Percentiles rank a stretch among this genome's conserved stretches.
Evolutionary conservation across 2,888 invertebrate genomes (phyloP).

Genomic region (Augiades crinisus): DNA sequence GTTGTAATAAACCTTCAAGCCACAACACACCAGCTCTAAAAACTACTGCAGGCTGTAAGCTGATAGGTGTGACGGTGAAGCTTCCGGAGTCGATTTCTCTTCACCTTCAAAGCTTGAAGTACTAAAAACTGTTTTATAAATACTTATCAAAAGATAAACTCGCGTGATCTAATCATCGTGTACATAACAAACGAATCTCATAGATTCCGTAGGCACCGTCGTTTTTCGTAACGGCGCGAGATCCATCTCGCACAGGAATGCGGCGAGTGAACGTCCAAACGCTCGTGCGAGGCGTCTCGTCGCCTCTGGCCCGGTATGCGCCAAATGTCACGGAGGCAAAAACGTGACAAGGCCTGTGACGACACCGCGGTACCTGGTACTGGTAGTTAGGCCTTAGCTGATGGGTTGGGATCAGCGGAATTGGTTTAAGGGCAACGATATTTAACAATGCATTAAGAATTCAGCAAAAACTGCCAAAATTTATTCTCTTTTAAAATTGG

Average conservation of each 20-base stretch:
- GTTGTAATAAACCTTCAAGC: too few relatives aligned
- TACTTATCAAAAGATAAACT: too few relatives aligned
- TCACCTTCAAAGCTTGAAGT: too few relatives aligned
- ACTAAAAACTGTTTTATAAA: too few relatives aligned
- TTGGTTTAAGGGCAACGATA: not conserved
- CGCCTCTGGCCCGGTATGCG: slow-evolving; percentile 41
- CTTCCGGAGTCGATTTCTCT: too few relatives aligned
- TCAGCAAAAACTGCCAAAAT: too few relatives aligned
- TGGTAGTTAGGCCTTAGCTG: not conserved
- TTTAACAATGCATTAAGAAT: not conserved
- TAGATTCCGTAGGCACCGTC: not conserved
- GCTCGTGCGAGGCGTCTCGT: slow-evolving; percentile 31
- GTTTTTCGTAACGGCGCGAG: slow-evolving; percentile 7
- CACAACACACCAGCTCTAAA: too few relatives aligned
- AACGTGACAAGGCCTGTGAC: slow-evolving; percentile 45
- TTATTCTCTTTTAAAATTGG: too few relatives aligned
- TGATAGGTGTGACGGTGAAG: too few relatives aligned
- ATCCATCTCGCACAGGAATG: slow-evolving; percentile 50
- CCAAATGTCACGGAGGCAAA: slow-evolving; percentile 68
- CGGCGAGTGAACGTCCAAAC: slow-evolving; percentile 65
- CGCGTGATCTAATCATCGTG: too few relatives aligned
- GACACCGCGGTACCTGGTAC: slow-evolving; percentile 27
- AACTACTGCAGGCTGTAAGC: too few relatives aligned
- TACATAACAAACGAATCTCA: too few relatives aligned
- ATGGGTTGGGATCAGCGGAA: not conserved